A percentile compares a stretch with the other conserved stretches of the same genome.
These are phyloP conservation scores for Drosophila algonquin DNA, from an alignment of 2,888 invertebrate species.

Conservation along the genomic window DNA sequence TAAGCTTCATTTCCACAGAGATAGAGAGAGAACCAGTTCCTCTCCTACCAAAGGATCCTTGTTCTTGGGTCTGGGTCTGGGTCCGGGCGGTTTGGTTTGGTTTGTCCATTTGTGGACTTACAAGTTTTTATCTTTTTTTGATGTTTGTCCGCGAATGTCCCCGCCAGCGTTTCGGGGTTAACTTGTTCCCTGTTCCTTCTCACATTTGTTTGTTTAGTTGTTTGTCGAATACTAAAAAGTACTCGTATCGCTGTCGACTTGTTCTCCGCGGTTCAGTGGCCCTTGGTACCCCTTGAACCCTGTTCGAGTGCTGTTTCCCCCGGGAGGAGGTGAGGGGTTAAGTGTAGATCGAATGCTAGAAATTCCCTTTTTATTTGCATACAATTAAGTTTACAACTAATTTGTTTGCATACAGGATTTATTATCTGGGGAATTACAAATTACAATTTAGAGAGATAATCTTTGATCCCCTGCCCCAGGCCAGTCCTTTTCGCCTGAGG, in stretches of 20 bases:
- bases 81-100: neutral
- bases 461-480: neutral
- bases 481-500: neutral
- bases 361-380: slow-evolving; percentile 33
- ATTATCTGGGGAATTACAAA: slow-evolving; percentile 6
- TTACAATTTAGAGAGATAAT: slow-evolving; percentile 10
- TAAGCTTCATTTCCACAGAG: slow-evolving; percentile 39
- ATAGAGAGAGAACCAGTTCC: slow-evolving; percentile 36
- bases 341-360: slow-evolving; percentile 32
- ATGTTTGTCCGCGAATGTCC: slow-evolving; percentile 43
- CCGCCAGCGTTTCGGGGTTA: slow-evolving; percentile 27
- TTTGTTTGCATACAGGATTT: slow-evolving; percentile 32
- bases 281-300: slow-evolving; percentile 31
- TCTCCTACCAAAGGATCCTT: slow-evolving; percentile 14
- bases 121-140: slow-evolving; percentile 54
- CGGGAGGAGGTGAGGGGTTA: slow-evolving; percentile 33
- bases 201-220: slow-evolving; percentile 50
- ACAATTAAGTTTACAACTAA: slow-evolving; percentile 30
- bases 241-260: slow-evolving; percentile 37
- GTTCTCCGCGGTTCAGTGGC: slow-evolving; percentile 60
- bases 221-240: slow-evolving; percentile 33
- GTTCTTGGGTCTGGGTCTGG: neutral
- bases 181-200: slow-evolving; percentile 45
- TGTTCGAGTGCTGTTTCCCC: slow-evolving; percentile 6
- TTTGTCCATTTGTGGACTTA: slow-evolving; percentile 53